phyloP scores from a whole-genome alignment of 92 coral and sea anemone genomes.

The Palythoa caribaeorum region DNA sequence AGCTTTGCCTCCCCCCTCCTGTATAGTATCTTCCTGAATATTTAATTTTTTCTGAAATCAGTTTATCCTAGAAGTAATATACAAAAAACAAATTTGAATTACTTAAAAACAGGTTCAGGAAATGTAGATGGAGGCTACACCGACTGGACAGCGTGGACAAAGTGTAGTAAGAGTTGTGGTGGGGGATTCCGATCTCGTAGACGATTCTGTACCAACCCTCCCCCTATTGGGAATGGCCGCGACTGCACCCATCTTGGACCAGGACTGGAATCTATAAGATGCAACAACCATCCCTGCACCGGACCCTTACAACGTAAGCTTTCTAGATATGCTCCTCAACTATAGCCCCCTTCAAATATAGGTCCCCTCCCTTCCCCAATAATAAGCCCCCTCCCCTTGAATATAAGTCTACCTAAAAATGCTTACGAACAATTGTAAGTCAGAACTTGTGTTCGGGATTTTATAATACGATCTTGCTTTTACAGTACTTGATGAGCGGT shows the following conservation, averaged over 20 bases:
- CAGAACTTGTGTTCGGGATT: no score
- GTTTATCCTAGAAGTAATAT: neutral
- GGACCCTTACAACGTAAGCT: slow-evolving; percentile 21
- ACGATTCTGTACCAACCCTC: slow-evolving; percentile 34
- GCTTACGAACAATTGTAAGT: no score
- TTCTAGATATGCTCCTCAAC: no score
- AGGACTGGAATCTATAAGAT: slow-evolving; percentile 9
- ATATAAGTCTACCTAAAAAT: no score
- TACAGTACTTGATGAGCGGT: no score
- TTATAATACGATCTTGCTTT: no score
- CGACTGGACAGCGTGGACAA: slow-evolving; percentile 26
- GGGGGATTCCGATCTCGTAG: slow-evolving; percentile 19
- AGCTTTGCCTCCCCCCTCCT: no score
- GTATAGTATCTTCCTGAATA: neutral
- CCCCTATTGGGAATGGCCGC: slow-evolving; percentile 32
- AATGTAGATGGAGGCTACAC: slow-evolving; percentile 29
- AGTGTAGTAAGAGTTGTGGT: slow-evolving; percentile 30
- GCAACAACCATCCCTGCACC: slow-evolving; percentile 37
- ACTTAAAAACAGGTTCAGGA: slow-evolving; percentile 3
- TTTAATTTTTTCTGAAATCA: neutral
- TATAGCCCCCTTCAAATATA: no score
- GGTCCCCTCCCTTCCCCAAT: no score
- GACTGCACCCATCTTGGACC: slow-evolving; percentile 41
- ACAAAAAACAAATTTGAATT: neutral
- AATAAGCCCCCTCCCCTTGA: no score